Conservation (phyloP, 1,140 invertebrate species). For the Ooceraea biroi region DNA sequence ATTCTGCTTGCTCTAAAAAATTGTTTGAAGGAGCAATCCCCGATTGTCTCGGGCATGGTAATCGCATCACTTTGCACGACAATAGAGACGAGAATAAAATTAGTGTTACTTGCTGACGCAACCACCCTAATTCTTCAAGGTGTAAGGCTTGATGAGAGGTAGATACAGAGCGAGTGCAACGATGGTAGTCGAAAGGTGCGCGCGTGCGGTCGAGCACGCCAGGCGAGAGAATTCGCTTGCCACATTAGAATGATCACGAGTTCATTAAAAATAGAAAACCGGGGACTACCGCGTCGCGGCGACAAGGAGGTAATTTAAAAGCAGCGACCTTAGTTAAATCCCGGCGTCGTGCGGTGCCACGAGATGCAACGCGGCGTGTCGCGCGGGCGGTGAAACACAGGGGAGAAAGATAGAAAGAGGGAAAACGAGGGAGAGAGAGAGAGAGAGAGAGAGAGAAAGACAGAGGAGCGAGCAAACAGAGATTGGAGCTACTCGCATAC, state of each 20-base stretch:
- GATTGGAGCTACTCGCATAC: constrained; percentile 64
- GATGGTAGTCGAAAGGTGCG: no score
- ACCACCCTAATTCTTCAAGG: constrained; percentile 22
- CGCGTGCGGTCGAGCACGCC: not conserved
- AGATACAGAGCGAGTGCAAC: not conserved
- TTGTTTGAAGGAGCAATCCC: not conserved
- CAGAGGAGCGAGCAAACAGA: constrained; percentile 61
- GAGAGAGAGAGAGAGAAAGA: no score
- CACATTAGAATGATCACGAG: constrained; percentile 30
- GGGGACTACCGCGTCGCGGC: not conserved
- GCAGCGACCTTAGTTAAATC: constrained; percentile 58
- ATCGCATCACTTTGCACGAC: not conserved
- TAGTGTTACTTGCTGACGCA: constrained; percentile 6
- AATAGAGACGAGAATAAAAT: constrained; percentile 9
- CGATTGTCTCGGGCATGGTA: not conserved
- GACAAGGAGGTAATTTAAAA: constrained; percentile 64
- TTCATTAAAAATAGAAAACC: constrained; percentile 2
- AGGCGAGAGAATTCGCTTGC: constrained; percentile 28
- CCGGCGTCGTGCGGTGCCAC: not conserved
- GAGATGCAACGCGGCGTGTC: constrained; percentile 32
- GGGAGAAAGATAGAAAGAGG: not conserved
- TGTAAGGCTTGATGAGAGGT: constrained; percentile 21
- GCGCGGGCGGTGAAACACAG: not conserved
- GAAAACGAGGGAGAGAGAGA: not conserved
- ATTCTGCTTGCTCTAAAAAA: no score